Evolutionary conservation across 1,140 invertebrate genomes (phyloP), one percentile per base, ranked within the genome.

Genomic region (Uloborus diversus): DNA sequence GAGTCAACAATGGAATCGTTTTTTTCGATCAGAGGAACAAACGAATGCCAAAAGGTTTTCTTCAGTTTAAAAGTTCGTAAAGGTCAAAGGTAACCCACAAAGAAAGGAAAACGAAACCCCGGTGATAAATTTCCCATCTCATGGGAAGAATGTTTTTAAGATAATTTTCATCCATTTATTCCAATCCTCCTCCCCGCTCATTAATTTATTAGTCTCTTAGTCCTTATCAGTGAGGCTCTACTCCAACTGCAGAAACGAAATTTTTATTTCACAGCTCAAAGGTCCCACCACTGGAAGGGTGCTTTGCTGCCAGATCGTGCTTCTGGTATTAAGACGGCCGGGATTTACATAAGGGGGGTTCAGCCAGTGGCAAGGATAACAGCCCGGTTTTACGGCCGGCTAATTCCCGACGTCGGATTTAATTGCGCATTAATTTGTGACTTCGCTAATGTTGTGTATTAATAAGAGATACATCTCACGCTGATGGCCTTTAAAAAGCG

Each of bases 81-180:
- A 42, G 17, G 37, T 42, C 17, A 42, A 17, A 42, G 17, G 37
- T 42, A 42, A 42, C n/a, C n/a, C n/a, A n/a, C n/a, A 42, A 42
- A 65, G 20, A 49, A 30, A 17, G 17, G 23, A 49, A 35, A 20
- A 47, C 53, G 17, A 20, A 71, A 59, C 20, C 13, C n/a, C 5
- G 35, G 68, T 42, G 35, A 71, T 71, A 71, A 71, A 71, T 71
- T 71, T 62, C 32, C 23, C 51, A n/a, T 4, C 49, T 59, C 68
- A 32, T 42, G 68, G 25, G 42, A 71, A 71, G 68, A 71, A 71
- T 57, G 68, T 71, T 71, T 71, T 71, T 42, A 53, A 71, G 68
- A 71, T 71, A 71, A 71, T 59, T 71, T 71, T 59, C 56, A 71
- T 71, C 68, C 68, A 71, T 71, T 71, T 71, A 59, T 71, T 71